phyloP scores from a whole-genome alignment of 2,888 invertebrate genomes.

The Esperia sulphurella region DNA sequence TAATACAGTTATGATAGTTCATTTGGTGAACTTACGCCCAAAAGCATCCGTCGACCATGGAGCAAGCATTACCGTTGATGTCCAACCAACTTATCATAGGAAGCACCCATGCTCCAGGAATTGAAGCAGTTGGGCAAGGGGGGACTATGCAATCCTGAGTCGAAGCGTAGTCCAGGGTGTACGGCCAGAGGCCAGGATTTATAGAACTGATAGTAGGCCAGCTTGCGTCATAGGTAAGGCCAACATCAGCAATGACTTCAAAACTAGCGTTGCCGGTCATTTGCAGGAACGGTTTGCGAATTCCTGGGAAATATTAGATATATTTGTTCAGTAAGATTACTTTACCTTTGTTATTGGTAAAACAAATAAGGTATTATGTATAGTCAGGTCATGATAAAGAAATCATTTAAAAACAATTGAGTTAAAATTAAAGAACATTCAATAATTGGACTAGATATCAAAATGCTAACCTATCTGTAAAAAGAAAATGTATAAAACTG shows the following conservation, averaged over 20 bases:
- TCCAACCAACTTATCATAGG: conserved; percentile 81
- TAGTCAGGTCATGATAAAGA: too few species aligned
- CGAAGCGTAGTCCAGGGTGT: conserved; percentile 81
- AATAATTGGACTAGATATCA: too few species aligned
- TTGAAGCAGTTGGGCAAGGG: conserved; percentile 78
- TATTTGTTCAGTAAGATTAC: neutral
- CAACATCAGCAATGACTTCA: conserved; percentile 69
- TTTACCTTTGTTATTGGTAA: too few species aligned
- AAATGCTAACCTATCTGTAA: too few species aligned
- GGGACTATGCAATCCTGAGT: conserved; percentile 76
- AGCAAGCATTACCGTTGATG: conserved; percentile 63
- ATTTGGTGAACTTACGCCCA: conserved; percentile 48
- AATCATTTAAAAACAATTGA: too few species aligned
- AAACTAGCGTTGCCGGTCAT: conserved; percentile 78
- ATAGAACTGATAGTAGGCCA: conserved; percentile 72
- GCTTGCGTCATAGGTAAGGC: conserved; percentile 80
- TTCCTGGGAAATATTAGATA: conserved; percentile 56
- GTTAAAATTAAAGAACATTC: too few species aligned
- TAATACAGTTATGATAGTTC: too few species aligned
- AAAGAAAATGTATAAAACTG: too few species aligned
- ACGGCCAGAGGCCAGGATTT: conserved; percentile 81
- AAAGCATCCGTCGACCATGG: conserved; percentile 78
- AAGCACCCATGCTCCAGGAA: conserved; percentile 82
- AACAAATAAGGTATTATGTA: too few species aligned
- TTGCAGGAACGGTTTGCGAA: conserved; percentile 79